phyloP scores from a whole-genome alignment of 2,888 invertebrate species.

The Eledona agricola region DNA sequence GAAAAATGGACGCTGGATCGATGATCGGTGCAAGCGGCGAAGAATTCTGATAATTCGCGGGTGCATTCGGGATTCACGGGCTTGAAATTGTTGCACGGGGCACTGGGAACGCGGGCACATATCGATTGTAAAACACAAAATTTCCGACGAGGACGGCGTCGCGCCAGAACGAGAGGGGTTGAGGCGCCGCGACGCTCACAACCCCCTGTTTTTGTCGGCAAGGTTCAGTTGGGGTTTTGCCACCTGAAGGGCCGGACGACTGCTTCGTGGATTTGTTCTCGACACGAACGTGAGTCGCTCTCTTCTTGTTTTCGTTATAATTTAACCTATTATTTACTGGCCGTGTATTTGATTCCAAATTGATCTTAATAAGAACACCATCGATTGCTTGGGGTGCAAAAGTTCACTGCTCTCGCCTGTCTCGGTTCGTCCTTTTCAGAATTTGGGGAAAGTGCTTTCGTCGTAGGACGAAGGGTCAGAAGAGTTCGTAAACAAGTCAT shows the following conservation, averaged over 20 bases:
- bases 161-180: conserved; percentile 12
- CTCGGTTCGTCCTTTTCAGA: no score
- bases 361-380: no score
- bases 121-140: conserved; percentile 34
- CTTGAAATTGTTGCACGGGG: conserved; percentile 9
- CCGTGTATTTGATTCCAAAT: no score
- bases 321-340: no score
- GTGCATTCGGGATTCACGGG: conserved; percentile 19
- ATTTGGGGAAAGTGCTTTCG: no score
- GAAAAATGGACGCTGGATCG: no score
- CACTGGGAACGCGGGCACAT: conserved; percentile 22
- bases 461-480: no score
- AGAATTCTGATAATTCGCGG: conserved; percentile 1
- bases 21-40: no score
- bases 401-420: no score
- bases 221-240: conserved; percentile 32
- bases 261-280: conserved; percentile 18
- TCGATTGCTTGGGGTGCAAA: no score
- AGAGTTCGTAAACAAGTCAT: no score
- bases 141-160: conserved; percentile 20
- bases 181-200: conserved; percentile 37
- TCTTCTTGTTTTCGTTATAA: no score
- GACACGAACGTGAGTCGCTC: conserved; percentile 17
- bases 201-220: conserved; percentile 33
- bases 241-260: conserved; percentile 25